Evolutionary conservation across 2,888 invertebrate species (phyloP).

Genomic region (Drosophila quinaria): DNA sequence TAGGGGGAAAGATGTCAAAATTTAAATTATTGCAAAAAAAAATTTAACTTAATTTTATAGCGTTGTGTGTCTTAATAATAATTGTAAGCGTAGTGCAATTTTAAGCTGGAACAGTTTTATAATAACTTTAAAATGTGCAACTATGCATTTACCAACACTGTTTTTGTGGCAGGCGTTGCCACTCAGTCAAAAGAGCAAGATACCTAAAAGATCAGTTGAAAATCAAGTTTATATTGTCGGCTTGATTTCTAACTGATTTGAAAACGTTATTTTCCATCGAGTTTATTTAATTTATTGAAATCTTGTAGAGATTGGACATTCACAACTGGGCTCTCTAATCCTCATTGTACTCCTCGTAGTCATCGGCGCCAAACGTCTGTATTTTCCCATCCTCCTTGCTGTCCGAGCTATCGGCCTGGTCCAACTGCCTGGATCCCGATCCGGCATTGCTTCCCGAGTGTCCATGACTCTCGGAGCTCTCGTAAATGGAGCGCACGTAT

Average conservation of each 20-base stretch:
- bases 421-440: slow-evolving; percentile 29
- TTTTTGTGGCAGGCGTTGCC: neutral
- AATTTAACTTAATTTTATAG: too few species aligned
- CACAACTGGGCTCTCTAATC: slow-evolving; percentile 10
- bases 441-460: slow-evolving; percentile 50
- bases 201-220: neutral
- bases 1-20: too few species aligned
- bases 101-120: too few species aligned
- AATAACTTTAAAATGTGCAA: neutral
- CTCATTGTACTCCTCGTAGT: slow-evolving; percentile 59
- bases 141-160: too few species aligned
- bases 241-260: neutral
- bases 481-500: slow-evolving; percentile 71
- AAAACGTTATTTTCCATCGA: neutral
- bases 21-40: too few species aligned
- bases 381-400: neutral
- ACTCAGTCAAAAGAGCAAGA: too few species aligned
- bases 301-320: neutral
- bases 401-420: slow-evolving; percentile 1
- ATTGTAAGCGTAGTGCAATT: too few species aligned
- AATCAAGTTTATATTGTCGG: too few species aligned
- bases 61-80: too few species aligned
- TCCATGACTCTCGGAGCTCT: slow-evolving; percentile 68
- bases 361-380: slow-evolving; percentile 13
- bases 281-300: slow-evolving; percentile 25